Conservation (phyloP, 1,140 invertebrate species). For the Trypoxylus dichotomus region DNA sequence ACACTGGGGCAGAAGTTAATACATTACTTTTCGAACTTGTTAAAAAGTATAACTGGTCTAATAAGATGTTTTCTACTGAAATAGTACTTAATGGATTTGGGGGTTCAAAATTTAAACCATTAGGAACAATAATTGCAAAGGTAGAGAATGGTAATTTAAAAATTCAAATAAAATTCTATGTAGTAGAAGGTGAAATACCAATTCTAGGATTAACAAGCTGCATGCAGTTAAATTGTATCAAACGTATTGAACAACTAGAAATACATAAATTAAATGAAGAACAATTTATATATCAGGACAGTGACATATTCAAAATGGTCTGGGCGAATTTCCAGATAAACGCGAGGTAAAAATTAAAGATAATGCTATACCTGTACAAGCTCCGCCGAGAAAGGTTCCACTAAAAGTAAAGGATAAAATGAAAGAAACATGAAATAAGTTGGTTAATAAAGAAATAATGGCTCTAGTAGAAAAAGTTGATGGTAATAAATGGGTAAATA, state of each 20-base stretch:
- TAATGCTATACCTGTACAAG: background rate
- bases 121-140: too few species aligned
- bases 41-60: constrained; percentile 17
- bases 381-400: background rate
- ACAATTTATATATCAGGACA: constrained; percentile 23
- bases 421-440: constrained; percentile 33
- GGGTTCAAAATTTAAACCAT: background rate
- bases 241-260: too few species aligned
- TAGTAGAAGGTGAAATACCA: too few species aligned
- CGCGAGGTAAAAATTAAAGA: constrained; percentile 22
- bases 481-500: constrained; percentile 44
- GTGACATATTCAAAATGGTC: too few species aligned
- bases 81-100: background rate
- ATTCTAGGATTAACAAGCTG: too few species aligned
- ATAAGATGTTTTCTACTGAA: constrained; percentile 21
- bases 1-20: constrained; percentile 32
- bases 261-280: constrained; percentile 25
- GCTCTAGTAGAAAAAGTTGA: constrained; percentile 38
- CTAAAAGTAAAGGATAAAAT: constrained; percentile 35
- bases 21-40: background rate
- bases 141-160: too few species aligned
- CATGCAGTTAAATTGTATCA: too few species aligned
- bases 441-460: constrained; percentile 39
- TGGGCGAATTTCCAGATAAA: constrained; percentile 25
- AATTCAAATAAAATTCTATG: background rate